phyloP scores from a whole-genome alignment of 2,113 vertebrate species.

The Pitta sordida region DNA sequence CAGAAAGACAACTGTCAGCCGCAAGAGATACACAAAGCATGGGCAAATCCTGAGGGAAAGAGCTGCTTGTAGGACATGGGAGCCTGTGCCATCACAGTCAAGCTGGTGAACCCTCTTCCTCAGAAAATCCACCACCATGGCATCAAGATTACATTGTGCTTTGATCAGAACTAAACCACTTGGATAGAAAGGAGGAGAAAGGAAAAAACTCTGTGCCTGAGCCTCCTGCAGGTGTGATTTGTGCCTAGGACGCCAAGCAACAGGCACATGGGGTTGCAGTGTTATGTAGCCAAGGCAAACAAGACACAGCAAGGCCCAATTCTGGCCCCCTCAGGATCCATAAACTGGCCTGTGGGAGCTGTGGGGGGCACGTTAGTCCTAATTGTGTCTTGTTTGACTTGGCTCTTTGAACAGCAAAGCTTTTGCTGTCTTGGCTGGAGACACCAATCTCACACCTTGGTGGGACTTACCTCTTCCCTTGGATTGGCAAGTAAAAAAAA shows the following conservation, averaged over 20 bases:
- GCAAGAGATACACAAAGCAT: neutral
- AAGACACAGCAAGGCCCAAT: conserved; percentile 25
- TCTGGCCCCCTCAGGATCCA: conserved; percentile 32
- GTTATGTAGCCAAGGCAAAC: conserved; percentile 57
- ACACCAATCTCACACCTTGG: conserved; percentile 42
- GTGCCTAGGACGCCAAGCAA: neutral
- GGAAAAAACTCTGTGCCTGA: neutral
- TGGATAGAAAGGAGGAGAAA: neutral
- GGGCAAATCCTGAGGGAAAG: neutral
- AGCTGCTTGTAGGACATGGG: neutral
- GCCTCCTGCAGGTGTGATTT: conserved; percentile 52
- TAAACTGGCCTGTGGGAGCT: conserved; percentile 38
- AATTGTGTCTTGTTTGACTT: conserved; percentile 69
- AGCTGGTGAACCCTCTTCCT: neutral
- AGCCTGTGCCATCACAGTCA: neutral
- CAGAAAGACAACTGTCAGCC: neutral
- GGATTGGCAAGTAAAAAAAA: neutral
- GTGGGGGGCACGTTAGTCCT: conserved; percentile 45
- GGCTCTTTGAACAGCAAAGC: conserved; percentile 33
- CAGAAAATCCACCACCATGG: neutral
- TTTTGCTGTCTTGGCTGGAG: conserved; percentile 46
- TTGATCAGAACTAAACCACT: neutral
- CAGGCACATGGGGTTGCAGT: neutral
- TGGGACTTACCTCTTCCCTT: neutral
- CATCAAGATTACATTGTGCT: neutral